Conservation (phyloP, 2,113 vertebrate genomes). For the Xiphophorus hellerii region DNA sequence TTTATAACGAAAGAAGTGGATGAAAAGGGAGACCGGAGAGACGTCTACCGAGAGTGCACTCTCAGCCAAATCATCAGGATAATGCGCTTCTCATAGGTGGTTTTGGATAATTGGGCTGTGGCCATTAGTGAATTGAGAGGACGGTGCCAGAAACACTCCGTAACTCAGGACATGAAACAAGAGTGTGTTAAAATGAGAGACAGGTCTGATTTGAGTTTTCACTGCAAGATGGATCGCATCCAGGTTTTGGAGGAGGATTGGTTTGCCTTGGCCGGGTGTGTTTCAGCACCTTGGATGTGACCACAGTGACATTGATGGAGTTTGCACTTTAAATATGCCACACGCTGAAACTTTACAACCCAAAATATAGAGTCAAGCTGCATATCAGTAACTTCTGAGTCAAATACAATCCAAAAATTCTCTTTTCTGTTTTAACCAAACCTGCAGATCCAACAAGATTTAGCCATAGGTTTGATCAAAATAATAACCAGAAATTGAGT, state of each 20-base stretch:
- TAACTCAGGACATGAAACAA: slow-evolving; percentile 29
- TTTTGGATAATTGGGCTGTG: slow-evolving; percentile 33
- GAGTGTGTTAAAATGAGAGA: slow-evolving; percentile 47
- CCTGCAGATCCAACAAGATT: background rate
- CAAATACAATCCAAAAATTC: background rate
- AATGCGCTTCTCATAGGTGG: slow-evolving; percentile 55
- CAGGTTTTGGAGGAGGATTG: slow-evolving; percentile 10
- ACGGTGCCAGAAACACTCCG: slow-evolving; percentile 46
- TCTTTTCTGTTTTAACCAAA: background rate
- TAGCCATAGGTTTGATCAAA: background rate
- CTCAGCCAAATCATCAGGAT: slow-evolving; percentile 49
- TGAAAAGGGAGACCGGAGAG: slow-evolving; percentile 12
- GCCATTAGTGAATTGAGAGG: slow-evolving; percentile 60
- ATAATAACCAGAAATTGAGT: background rate
- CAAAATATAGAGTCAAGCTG: background rate
- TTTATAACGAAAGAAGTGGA: slow-evolving; percentile 37
- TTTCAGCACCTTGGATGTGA: background rate
- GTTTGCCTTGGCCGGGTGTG: background rate
- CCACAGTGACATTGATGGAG: background rate
- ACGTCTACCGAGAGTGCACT: slow-evolving; percentile 25
- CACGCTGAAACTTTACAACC: background rate
- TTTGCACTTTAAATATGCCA: background rate
- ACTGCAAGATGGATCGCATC: slow-evolving; percentile 9
- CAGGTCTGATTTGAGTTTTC: slow-evolving; percentile 27
- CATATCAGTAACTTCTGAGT: background rate